Evolutionary conservation across 2,797 vertebrate species (phyloP).

Genomic region (Argyrosomus regius): DNA sequence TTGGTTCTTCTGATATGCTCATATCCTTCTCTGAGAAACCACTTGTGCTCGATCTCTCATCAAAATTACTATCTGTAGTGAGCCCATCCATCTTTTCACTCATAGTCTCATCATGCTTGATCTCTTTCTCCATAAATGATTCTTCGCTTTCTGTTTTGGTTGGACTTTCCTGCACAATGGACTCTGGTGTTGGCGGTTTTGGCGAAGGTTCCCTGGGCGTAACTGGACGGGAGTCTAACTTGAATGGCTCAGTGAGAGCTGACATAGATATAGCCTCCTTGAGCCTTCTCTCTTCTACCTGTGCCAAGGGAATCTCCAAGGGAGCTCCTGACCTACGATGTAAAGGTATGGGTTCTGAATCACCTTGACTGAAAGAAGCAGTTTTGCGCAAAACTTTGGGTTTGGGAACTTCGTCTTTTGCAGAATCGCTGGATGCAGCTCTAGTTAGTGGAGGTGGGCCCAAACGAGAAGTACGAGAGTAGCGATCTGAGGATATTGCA

Average conservation of each 20-base stretch:
- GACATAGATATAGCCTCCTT: slow-evolving; percentile 97
- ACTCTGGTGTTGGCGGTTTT: slow-evolving; percentile 74
- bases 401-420: slow-evolving; percentile 87
- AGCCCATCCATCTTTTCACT: slow-evolving; percentile 75
- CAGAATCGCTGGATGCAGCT: slow-evolving; percentile 93
- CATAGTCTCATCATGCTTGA: slow-evolving; percentile 69
- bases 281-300: slow-evolving; percentile 88
- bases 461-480: slow-evolving; percentile 80
- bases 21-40: slow-evolving; percentile 83
- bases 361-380: slow-evolving; percentile 96
- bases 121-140: slow-evolving; percentile 75
- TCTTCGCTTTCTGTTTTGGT: slow-evolving; percentile 75
- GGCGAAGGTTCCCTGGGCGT: slow-evolving; percentile 78
- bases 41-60: slow-evolving; percentile 79
- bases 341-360: slow-evolving; percentile 91
- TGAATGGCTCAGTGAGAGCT: slow-evolving; percentile 88
- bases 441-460: slow-evolving; percentile 87
- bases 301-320: slow-evolving; percentile 93
- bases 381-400: slow-evolving; percentile 92
- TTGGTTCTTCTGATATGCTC: slow-evolving; percentile 83
- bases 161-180: slow-evolving; percentile 71
- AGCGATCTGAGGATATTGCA: slow-evolving; percentile 76
- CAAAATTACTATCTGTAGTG: slow-evolving; percentile 78
- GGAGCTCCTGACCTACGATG: slow-evolving; percentile 94
- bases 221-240: slow-evolving; percentile 81